Conservation (phyloP, 2,888 invertebrate species). For the Psylliodes chrysocephalus region DNA sequence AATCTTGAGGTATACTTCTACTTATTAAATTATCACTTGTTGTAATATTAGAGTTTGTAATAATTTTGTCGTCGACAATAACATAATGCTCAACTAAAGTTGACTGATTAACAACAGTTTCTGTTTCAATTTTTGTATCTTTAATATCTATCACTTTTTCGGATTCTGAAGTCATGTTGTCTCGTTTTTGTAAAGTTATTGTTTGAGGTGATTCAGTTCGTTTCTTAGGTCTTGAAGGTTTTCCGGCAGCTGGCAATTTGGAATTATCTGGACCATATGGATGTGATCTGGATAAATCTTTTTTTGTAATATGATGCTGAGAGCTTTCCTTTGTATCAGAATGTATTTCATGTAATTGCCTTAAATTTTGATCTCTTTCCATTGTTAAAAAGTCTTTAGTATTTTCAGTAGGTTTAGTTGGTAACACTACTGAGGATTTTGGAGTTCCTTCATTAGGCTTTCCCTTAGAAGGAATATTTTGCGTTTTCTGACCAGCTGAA, state of each 20-base stretch:
- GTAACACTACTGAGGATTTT: constrained; percentile 46
- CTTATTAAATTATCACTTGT: neutral
- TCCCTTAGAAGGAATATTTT: neutral
- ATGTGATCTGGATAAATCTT: constrained; percentile 14
- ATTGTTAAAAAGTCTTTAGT: constrained; percentile 21
- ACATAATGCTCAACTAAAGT: constrained; percentile 41
- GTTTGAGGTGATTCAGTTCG: constrained; percentile 8
- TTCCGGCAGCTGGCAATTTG: constrained; percentile 38
- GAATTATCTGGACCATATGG: neutral
- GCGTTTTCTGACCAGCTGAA: neutral
- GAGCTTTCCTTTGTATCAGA: neutral
- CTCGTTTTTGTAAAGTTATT: too few species aligned
- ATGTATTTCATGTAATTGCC: constrained; percentile 10
- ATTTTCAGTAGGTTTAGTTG: constrained; percentile 12
- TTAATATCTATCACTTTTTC: constrained; percentile 3
- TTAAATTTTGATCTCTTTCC: constrained; percentile 24
- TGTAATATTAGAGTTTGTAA: neutral
- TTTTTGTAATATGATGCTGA: constrained; percentile 4
- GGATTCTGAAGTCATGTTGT: neutral
- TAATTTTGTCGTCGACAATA: constrained; percentile 32
- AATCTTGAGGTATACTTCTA: too few species aligned
- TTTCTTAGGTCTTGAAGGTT: constrained; percentile 32
- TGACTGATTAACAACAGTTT: constrained; percentile 44
- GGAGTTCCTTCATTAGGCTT: constrained; percentile 34
- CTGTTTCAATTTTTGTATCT: constrained; percentile 36